Evolutionary conservation across 2,113 vertebrate genomes (phyloP).

Genomic region (Thamnophis sirtalis): DNA sequence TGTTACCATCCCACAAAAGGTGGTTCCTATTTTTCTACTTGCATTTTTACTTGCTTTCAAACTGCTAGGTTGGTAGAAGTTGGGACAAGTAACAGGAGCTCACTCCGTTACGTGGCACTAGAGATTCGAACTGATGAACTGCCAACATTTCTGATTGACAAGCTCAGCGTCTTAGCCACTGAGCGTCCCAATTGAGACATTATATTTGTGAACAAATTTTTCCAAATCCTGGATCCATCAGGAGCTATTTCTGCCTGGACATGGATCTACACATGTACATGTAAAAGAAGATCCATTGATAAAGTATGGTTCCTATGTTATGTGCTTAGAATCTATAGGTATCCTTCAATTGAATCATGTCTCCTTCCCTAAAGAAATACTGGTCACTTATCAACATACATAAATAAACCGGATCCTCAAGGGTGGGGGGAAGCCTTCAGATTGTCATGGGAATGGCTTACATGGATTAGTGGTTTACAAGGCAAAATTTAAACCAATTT

Average conservation of each 20-base stretch:
- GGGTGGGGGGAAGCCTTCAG: background rate
- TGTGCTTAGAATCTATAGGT: background rate
- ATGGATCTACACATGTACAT: background rate
- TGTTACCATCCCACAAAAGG: no score
- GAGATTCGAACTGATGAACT: no score
- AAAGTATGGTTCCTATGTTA: background rate
- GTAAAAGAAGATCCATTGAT: background rate
- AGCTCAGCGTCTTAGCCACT: no score
- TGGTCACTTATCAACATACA: background rate
- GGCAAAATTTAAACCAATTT: background rate
- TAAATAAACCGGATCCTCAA: background rate
- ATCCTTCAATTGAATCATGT: background rate
- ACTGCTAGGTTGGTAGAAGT: no score
- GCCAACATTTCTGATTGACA: no score
- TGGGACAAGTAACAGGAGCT: no score
- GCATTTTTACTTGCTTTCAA: no score
- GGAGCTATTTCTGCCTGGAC: background rate
- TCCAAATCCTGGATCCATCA: background rate
- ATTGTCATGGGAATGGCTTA: background rate
- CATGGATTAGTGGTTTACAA: background rate
- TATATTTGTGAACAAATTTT: background rate
- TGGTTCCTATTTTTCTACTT: no score
- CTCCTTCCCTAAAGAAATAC: background rate
- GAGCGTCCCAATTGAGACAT: background rate
- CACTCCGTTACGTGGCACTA: no score